phyloP scores from a whole-genome alignment of 1,140 invertebrate genomes.

The Cheumatopsyche charites region DNA sequence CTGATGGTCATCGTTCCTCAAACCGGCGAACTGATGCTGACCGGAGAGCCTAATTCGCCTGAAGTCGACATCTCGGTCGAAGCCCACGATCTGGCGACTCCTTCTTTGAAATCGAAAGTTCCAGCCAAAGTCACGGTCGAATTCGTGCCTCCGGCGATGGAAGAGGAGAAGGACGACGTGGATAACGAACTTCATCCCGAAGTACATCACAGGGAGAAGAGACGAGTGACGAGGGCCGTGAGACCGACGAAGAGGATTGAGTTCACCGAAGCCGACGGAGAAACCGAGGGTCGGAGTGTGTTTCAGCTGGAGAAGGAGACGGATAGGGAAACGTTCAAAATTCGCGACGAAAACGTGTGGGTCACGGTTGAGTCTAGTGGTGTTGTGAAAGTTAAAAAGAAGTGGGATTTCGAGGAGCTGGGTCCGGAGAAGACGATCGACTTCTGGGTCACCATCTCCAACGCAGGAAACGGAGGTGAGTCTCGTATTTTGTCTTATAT shows the following conservation, averaged over 20 bases:
- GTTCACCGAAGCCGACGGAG: constrained; percentile 89
- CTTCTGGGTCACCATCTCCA: constrained; percentile 94
- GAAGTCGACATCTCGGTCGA: constrained; percentile 75
- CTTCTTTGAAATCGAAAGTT: constrained; percentile 69
- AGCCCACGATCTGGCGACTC: constrained; percentile 80
- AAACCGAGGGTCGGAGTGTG: constrained; percentile 83
- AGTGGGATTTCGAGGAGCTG: constrained; percentile 95
- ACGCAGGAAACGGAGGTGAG: constrained; percentile 83
- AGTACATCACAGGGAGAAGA: constrained; percentile 72
- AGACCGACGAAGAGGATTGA: constrained; percentile 90
- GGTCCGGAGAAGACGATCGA: constrained; percentile 96
- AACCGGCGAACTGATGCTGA: constrained; percentile 85
- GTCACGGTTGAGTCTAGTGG: constrained; percentile 90
- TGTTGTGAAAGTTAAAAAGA: constrained; percentile 90
- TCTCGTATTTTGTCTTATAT: constrained; percentile 47
- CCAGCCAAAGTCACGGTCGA: constrained; percentile 78
- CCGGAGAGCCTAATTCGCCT: constrained; percentile 72
- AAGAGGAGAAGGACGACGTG: constrained; percentile 55
- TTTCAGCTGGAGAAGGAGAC: constrained; percentile 92
- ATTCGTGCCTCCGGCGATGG: constrained; percentile 66
- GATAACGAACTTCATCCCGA: constrained; percentile 63
- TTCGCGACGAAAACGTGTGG: constrained; percentile 92
- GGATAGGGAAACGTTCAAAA: constrained; percentile 90
- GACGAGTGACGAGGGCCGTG: constrained; percentile 84
- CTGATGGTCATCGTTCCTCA: constrained; percentile 87